Evolutionary conservation across 2,113 vertebrate genomes (phyloP).

Genomic region (Corythoichthys haematopterus): DNA sequence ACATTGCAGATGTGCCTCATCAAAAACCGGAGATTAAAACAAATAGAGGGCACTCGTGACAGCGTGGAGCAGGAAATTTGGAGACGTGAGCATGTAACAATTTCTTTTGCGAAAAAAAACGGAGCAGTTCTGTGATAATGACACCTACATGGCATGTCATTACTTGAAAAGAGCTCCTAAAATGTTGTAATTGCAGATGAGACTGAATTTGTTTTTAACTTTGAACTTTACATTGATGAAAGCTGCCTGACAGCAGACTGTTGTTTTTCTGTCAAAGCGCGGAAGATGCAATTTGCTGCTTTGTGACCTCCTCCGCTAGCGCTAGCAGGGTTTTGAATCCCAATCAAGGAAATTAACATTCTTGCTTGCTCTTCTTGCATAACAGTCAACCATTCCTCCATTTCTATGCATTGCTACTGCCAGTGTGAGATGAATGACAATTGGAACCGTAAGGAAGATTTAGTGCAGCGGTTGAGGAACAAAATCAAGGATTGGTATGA

Average conservation of each 20-base stretch:
- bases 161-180: background rate
- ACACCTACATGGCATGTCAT: background rate
- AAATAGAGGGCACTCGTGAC: conserved; percentile 25
- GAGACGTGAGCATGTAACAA: conserved; percentile 13
- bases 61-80: conserved; percentile 15
- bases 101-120: conserved; percentile 26
- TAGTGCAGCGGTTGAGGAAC: background rate
- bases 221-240: background rate
- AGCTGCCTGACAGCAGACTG: background rate
- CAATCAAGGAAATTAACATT: background rate
- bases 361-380: background rate
- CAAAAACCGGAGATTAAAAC: conserved; percentile 29
- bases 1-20: conserved; percentile 15
- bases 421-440: background rate
- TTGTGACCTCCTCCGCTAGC: background rate
- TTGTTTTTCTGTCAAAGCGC: conserved; percentile 5
- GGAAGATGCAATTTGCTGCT: background rate
- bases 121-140: conserved; percentile 20
- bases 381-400: background rate
- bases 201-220: background rate
- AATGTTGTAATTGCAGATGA: background rate
- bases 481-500: background rate
- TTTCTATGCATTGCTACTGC: background rate
- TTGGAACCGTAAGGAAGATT: background rate
- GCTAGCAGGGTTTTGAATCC: conserved; percentile 1